Evolutionary conservation across 2,888 invertebrate genomes (phyloP).

Genomic region (Napeogenes sylphis): DNA sequence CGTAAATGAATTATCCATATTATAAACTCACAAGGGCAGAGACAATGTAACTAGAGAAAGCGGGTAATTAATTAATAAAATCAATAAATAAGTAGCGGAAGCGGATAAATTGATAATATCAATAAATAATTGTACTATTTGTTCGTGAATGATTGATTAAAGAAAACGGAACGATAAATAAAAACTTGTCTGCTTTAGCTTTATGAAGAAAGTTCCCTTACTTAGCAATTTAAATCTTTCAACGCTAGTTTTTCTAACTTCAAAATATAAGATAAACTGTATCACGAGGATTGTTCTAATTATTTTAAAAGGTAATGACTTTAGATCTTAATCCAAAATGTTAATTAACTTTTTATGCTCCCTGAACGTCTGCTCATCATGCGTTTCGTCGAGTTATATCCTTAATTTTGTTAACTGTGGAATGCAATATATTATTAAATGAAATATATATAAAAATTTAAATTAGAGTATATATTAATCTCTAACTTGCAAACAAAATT

Average conservation of each 20-base stretch:
- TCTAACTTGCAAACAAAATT: too few species aligned
- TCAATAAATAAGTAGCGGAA: not conserved
- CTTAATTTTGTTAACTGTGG: too few species aligned
- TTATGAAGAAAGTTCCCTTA: not conserved
- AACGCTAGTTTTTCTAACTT: not conserved
- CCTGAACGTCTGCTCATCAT: too few species aligned
- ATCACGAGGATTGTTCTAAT: not conserved
- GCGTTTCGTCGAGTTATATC: too few species aligned
- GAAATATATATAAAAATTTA: too few species aligned
- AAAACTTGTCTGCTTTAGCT: not conserved
- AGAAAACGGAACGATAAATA: not conserved
- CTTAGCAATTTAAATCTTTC: not conserved
- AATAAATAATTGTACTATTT: too few species aligned
- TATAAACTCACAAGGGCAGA: not conserved
- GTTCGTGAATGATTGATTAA: too few species aligned
- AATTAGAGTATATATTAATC: too few species aligned
- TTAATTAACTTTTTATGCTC: too few species aligned
- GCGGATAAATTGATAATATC: not conserved
- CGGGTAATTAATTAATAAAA: not conserved
- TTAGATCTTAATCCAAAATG: too few species aligned
- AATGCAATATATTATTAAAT: too few species aligned
- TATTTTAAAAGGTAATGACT: not conserved
- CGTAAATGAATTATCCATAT: constrained; percentile 27
- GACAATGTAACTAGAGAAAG: not conserved
- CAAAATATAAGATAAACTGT: not conserved